Evolutionary conservation across 2,113 vertebrate genomes (phyloP).

Genomic region (Toxostoma redivivum): DNA sequence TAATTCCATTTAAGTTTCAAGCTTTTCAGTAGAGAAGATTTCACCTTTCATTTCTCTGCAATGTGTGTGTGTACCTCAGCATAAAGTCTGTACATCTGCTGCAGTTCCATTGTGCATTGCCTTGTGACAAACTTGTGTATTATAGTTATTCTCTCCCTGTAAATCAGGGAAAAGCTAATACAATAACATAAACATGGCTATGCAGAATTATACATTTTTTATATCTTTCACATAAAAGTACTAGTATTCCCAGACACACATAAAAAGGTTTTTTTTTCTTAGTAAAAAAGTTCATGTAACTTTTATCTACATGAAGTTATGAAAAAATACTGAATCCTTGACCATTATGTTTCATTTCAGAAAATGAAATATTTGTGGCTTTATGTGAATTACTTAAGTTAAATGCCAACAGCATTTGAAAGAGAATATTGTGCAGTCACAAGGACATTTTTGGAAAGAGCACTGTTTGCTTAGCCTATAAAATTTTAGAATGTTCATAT

Average conservation of each 20-base stretch:
- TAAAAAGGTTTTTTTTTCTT: neutral
- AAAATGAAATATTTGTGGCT: neutral
- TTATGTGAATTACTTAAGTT: neutral
- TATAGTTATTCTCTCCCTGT: neutral
- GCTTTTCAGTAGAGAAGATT: neutral
- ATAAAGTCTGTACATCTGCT: neutral
- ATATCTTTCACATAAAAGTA: neutral
- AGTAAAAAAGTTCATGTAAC: neutral
- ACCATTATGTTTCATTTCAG: neutral
- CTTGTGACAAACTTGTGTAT: neutral
- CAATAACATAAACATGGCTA: neutral
- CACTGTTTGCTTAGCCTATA: neutral
- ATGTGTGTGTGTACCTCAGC: neutral
- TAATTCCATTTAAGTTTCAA: neutral
- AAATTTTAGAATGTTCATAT: neutral
- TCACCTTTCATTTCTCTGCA: neutral
- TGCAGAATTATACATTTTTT: neutral
- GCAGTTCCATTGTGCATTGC: neutral
- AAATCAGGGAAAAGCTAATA: neutral
- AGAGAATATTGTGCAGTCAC: neutral
- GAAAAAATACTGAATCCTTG: neutral
- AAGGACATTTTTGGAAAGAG: neutral
- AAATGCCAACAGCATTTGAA: neutral
- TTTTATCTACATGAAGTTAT: neutral
- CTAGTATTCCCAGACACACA: neutral